Conservation (phyloP, 2,797 vertebrate species). For the Oreochromis mossambicus region DNA sequence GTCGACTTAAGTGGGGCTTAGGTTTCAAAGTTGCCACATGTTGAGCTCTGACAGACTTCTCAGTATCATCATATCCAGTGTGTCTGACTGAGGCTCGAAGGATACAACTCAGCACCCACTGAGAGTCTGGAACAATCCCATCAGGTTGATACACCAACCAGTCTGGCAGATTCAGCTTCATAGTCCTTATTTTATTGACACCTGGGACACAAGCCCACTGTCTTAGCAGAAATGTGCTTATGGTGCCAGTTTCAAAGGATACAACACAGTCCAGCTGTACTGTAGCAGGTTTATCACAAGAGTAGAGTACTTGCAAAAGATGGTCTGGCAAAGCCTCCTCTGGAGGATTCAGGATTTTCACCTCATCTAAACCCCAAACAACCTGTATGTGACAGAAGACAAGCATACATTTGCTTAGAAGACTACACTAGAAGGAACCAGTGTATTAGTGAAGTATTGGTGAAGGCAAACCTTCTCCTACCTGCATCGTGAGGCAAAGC, state of each 20-base stretch:
- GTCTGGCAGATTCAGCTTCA: constrained; percentile 73
- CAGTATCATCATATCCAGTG: constrained; percentile 1
- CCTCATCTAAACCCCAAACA: constrained; percentile 29
- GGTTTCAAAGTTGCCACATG: constrained; percentile 50
- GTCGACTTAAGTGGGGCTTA: constrained; percentile 58
- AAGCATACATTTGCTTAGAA: not conserved
- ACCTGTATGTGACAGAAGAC: constrained; percentile 33
- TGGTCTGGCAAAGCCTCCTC: constrained; percentile 50
- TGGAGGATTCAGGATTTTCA: constrained; percentile 75
- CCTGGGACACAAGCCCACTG: constrained; percentile 70
- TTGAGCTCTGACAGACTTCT: constrained; percentile 18
- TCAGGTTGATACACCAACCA: constrained; percentile 79
- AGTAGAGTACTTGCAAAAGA: constrained; percentile 62
- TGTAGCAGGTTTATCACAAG: constrained; percentile 58
- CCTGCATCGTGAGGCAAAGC: constrained; percentile 58
- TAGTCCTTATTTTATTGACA: constrained; percentile 3
- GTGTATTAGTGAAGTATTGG: not conserved
- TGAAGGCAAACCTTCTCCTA: constrained; percentile 26
- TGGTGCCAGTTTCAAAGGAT: constrained; percentile 60
- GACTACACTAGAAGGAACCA: not conserved
- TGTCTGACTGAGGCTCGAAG: constrained; percentile 66
- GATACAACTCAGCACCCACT: constrained; percentile 68
- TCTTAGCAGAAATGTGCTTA: constrained; percentile 42
- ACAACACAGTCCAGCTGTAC: constrained; percentile 71
- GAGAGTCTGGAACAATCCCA: constrained; percentile 63